Conservation (phyloP, 2,113 vertebrate genomes). For the Hucho hucho region DNA sequence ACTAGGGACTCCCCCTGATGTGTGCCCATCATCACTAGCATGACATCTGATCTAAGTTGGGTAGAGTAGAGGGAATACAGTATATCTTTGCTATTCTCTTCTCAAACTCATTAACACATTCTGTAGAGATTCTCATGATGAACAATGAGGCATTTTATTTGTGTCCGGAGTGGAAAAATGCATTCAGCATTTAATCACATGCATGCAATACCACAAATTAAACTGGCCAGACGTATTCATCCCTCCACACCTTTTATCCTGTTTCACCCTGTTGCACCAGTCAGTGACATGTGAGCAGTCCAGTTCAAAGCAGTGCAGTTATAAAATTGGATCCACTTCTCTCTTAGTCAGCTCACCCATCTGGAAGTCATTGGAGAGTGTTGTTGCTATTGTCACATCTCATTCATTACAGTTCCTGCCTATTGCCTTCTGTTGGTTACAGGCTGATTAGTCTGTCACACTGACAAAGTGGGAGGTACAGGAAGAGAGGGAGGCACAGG, state of each 20-base stretch:
- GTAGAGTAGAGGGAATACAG: neutral
- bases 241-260: neutral
- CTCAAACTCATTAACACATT: neutral
- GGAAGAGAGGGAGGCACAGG: conserved; percentile 11
- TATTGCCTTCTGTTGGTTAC: neutral
- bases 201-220: too few species aligned
- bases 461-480: conserved; percentile 17
- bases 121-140: neutral
- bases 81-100: neutral
- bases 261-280: neutral
- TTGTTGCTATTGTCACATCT: neutral
- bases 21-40: too few species aligned
- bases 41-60: neutral
- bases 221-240: neutral
- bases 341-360: neutral
- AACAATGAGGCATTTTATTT: neutral
- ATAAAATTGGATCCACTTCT: neutral
- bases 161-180: neutral
- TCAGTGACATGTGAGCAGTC: neutral
- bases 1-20: neutral
- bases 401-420: neutral
- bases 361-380: neutral
- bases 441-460: conserved; percentile 7
- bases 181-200: too few species aligned
- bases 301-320: neutral